Evolutionary conservation across 1,140 invertebrate species (phyloP).

Genomic region (Diorhabda carinulata): DNA sequence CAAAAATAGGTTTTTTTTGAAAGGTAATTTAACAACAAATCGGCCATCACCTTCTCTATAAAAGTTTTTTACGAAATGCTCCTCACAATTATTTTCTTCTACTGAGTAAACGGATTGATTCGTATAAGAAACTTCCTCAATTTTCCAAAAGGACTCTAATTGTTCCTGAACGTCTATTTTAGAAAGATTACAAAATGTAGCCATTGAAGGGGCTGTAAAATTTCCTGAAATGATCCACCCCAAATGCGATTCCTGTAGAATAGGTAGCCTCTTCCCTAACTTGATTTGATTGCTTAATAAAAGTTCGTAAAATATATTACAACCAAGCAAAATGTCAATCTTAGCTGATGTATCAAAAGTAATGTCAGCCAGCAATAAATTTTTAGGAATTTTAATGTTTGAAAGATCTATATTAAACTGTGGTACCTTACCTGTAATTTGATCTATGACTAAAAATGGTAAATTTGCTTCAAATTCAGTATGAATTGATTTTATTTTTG

Average conservation of each 20-base stretch:
- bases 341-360: slow-evolving; percentile 11
- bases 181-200: background rate
- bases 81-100: slow-evolving; percentile 1
- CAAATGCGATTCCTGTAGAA: slow-evolving; percentile 19
- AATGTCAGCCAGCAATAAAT: slow-evolving; percentile 15
- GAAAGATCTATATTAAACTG: slow-evolving; percentile 10
- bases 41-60: slow-evolving; percentile 1
- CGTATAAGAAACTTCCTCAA: background rate
- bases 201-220: background rate
- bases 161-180: background rate
- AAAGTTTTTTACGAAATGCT: slow-evolving; percentile 7
- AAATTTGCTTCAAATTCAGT: slow-evolving; percentile 25
- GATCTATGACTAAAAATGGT: slow-evolving; percentile 25
- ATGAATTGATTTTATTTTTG: slow-evolving; percentile 14
- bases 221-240: slow-evolving; percentile 20
- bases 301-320: slow-evolving; percentile 14
- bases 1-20: slow-evolving; percentile 4
- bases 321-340: slow-evolving; percentile 18
- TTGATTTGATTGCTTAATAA: slow-evolving; percentile 12
- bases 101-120: background rate
- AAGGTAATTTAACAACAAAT: slow-evolving; percentile 21
- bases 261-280: slow-evolving; percentile 11
- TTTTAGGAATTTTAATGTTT: slow-evolving; percentile 4
- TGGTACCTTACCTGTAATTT: slow-evolving; percentile 21
- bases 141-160: slow-evolving; percentile 8